Percentiles rank a stretch among this genome's conserved stretches.
These are phyloP conservation scores for Sepiola atlantica DNA, from an alignment of 2,888 invertebrate species.

Conservation along the genomic window DNA sequence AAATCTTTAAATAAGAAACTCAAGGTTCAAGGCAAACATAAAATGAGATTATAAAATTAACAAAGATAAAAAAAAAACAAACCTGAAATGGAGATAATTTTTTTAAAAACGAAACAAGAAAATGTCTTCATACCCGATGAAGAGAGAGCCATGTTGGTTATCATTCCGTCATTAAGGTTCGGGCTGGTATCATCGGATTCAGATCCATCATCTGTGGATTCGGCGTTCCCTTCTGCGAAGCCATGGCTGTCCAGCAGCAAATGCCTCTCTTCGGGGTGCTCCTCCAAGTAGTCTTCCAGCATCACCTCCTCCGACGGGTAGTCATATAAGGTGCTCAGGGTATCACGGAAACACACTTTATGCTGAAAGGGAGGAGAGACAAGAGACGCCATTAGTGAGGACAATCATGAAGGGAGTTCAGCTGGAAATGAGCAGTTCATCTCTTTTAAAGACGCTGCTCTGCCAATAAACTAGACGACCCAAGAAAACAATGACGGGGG, in stretches of 20 bases:
- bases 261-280: slow-evolving; percentile 62
- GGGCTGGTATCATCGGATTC: slow-evolving; percentile 42
- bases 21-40: neutral
- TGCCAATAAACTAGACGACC: too few species aligned
- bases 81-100: neutral
- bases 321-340: slow-evolving; percentile 90
- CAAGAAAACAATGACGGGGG: too few species aligned
- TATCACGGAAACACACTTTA: slow-evolving; percentile 91
- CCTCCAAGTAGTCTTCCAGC: slow-evolving; percentile 62
- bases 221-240: slow-evolving; percentile 47
- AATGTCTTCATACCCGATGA: slow-evolving; percentile 3
- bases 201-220: slow-evolving; percentile 56
- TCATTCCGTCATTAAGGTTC: neutral
- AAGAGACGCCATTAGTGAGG: neutral
- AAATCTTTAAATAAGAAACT: neutral
- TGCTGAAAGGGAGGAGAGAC: slow-evolving; percentile 79
- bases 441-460: neutral
- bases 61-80: neutral
- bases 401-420: neutral
- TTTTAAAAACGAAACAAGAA: neutral
- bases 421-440: neutral
- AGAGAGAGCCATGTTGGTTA: slow-evolving; percentile 2
- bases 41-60: neutral
- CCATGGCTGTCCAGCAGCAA: slow-evolving; percentile 52
- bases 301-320: slow-evolving; percentile 93